Evolutionary conservation across 2,797 vertebrate species (phyloP).

Genomic region (Alcedo quadribrachys): DNA sequence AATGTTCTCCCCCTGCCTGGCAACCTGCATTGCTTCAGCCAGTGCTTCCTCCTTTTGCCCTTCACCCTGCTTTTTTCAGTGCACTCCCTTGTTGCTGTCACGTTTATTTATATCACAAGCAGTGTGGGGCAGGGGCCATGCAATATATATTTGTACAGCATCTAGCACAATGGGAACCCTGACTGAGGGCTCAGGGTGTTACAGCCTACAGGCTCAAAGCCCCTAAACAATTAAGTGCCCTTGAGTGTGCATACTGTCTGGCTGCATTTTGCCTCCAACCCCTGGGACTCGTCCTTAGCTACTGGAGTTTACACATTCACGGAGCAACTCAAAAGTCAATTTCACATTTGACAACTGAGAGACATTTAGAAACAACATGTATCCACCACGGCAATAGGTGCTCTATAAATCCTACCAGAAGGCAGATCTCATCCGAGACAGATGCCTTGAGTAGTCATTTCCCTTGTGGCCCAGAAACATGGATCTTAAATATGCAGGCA

Average conservation of each 20-base stretch:
- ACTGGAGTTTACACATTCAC: background rate
- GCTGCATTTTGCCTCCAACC: background rate
- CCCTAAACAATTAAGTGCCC: background rate
- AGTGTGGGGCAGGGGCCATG: background rate
- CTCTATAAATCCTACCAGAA: slow-evolving; percentile 34
- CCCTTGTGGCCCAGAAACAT: slow-evolving; percentile 7
- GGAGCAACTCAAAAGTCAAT: slow-evolving; percentile 3
- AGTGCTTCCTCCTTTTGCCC: background rate
- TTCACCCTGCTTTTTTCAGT: background rate
- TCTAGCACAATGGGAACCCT: background rate
- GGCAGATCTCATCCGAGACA: background rate
- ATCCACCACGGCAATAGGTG: background rate
- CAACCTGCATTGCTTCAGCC: background rate
- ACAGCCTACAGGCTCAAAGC: background rate
- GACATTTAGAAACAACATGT: background rate
- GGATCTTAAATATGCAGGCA: slow-evolving; percentile 5
- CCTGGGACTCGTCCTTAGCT: background rate
- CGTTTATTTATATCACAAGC: background rate
- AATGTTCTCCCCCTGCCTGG: background rate
- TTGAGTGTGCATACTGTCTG: background rate
- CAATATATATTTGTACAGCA: background rate
- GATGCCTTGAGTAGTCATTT: slow-evolving; percentile 29
- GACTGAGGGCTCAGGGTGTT: background rate
- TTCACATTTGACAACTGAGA: slow-evolving; percentile 16
- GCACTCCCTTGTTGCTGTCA: background rate